phyloP scores from a whole-genome alignment of 2,888 invertebrate species.

The Ennomos quercinarius region DNA sequence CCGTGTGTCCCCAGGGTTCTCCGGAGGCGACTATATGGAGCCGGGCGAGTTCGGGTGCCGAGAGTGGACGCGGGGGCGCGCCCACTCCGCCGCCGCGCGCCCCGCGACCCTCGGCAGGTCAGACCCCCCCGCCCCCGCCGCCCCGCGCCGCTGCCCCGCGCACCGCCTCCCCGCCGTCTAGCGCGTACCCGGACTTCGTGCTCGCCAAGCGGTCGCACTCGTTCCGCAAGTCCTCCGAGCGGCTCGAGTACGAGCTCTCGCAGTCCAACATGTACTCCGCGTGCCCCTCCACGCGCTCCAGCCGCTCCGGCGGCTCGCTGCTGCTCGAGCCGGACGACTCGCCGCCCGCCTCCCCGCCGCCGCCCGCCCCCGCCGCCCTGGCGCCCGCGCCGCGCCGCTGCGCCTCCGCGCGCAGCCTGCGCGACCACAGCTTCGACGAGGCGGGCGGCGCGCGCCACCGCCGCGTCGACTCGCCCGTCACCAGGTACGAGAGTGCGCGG shows the following conservation, averaged over 20 bases:
- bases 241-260: constrained; percentile 85
- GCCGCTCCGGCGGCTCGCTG: constrained; percentile 65
- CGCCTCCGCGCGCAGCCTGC: constrained; percentile 93
- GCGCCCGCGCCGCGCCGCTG: constrained; percentile 75
- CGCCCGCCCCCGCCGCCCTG: constrained; percentile 34
- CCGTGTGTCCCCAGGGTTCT: constrained; percentile 62
- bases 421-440: constrained; percentile 91
- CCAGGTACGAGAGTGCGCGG: constrained; percentile 82
- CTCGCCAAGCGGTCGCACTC: constrained; percentile 76
- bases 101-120: constrained; percentile 56
- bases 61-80: constrained; percentile 76
- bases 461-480: constrained; percentile 57
- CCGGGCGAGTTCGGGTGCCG: constrained; percentile 73
- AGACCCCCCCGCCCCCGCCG: constrained; percentile 42
- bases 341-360: constrained; percentile 32
- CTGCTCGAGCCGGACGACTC: constrained; percentile 58
- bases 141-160: constrained; percentile 37
- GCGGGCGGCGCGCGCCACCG: constrained; percentile 86
- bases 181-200: constrained; percentile 79
- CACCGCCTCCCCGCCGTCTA: constrained; percentile 70
- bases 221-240: constrained; percentile 76
- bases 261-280: constrained; percentile 85
- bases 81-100: constrained; percentile 83
- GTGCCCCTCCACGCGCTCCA: constrained; percentile 71
- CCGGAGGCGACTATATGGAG: constrained; percentile 83